These are phyloP conservation scores for Vulpes vulpes DNA, from an alignment of 2,113 vertebrate genomes.

Conservation along the genomic window DNA sequence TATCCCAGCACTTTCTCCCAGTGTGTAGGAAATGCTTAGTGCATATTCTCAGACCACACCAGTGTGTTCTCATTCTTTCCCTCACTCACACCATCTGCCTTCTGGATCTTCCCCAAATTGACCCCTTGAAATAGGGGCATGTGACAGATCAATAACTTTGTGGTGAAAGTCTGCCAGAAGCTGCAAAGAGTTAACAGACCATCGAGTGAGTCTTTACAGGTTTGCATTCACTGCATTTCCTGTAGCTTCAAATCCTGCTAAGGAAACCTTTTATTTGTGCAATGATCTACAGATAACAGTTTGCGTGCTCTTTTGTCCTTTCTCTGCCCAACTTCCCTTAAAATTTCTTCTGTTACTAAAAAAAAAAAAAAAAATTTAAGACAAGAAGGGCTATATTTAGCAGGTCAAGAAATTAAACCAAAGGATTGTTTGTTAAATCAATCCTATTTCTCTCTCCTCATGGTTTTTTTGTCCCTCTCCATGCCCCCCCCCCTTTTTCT, in stretches of 20 bases:
- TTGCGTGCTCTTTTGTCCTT: conserved; percentile 42
- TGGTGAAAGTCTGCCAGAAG: background rate
- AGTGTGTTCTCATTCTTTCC: background rate
- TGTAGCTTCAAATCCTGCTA: background rate
- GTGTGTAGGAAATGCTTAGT: background rate
- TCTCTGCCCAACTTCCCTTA: background rate
- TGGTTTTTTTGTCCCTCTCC: background rate
- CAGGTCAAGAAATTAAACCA: conserved; percentile 53
- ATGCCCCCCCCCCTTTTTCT: background rate
- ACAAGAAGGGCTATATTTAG: conserved; percentile 47
- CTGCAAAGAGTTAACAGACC: background rate
- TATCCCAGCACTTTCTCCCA: background rate
- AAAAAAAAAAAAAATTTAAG: conserved; percentile 32
- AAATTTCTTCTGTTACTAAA: conserved; percentile 53
- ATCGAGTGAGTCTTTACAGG: background rate
- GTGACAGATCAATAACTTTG: background rate
- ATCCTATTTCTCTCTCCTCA: background rate
- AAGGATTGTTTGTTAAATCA: conserved; percentile 55
- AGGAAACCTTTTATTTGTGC: conserved; percentile 40
- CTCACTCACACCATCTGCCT: background rate
- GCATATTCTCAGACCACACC: background rate
- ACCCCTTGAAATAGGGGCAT: background rate
- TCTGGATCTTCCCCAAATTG: background rate
- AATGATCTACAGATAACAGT: conserved; percentile 34
- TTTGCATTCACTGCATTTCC: background rate